These are phyloP conservation scores for Ciconia maguari DNA, from an alignment of 2,113 vertebrate species.

Conservation along the genomic window DNA sequence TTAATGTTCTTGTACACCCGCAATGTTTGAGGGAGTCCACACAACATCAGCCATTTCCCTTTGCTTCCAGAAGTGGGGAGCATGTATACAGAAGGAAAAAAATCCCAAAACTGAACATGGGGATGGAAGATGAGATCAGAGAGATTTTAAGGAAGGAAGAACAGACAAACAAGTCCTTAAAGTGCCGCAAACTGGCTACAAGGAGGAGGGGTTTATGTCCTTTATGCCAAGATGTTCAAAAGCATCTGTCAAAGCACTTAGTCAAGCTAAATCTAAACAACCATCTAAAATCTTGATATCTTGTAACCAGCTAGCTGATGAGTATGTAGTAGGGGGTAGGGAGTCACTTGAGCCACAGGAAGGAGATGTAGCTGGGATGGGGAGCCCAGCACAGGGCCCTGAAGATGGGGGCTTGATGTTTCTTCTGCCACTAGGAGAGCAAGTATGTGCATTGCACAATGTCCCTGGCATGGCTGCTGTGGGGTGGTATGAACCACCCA, in stretches of 20 bases:
- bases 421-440: neutral
- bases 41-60: neutral
- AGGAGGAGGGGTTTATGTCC: rapidly evolving
- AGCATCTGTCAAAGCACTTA: neutral
- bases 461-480: neutral
- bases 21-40: neutral
- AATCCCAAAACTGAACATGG: neutral
- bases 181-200: neutral
- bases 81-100: neutral
- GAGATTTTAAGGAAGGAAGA: neutral
- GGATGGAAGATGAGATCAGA: neutral
- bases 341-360: neutral
- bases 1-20: neutral
- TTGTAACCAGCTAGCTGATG: neutral
- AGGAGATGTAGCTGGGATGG: neutral
- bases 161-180: neutral
- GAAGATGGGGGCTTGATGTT: neutral
- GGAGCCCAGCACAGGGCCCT: neutral
- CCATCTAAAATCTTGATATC: neutral
- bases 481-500: neutral
- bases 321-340: neutral
- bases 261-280: neutral
- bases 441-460: neutral
- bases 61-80: neutral
- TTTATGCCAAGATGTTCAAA: neutral